Conservation (phyloP, 2,888 invertebrate species). For the Hydriomena furcata region DNA sequence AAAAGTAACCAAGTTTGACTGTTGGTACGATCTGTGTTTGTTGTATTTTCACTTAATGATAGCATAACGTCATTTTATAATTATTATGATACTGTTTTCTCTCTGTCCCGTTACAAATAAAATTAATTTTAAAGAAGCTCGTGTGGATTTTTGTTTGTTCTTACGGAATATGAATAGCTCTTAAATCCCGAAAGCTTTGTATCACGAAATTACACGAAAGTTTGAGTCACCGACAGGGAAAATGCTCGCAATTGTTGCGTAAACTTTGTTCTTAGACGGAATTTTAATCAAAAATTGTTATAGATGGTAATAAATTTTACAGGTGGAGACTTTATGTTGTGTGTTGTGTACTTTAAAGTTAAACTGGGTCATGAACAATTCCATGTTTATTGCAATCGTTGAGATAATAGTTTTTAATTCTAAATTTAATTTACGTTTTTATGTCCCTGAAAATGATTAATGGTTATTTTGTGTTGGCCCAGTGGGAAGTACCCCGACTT, state of each 20-base stretch:
- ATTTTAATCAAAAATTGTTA: slow-evolving; percentile 41
- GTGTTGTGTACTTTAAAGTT: slow-evolving; percentile 17
- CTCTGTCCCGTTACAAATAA: slow-evolving; percentile 30
- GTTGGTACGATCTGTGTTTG: too few relatives aligned
- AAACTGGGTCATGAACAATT: too few relatives aligned
- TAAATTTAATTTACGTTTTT: too few relatives aligned
- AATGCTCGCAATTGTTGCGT: slow-evolving; percentile 38
- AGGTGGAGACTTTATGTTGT: slow-evolving; percentile 28
- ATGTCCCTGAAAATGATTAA: too few relatives aligned
- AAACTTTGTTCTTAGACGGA: slow-evolving; percentile 36
- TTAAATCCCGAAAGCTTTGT: slow-evolving; percentile 34
- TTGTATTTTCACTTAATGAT: too few relatives aligned
- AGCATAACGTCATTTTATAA: not conserved
- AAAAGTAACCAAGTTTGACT: too few relatives aligned
- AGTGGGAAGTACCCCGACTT: too few relatives aligned
- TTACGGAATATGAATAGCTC: slow-evolving; percentile 18
- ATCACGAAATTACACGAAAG: slow-evolving; percentile 37
- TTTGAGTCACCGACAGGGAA: slow-evolving; percentile 37
- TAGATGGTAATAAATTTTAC: slow-evolving; percentile 36
- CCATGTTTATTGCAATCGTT: too few relatives aligned
- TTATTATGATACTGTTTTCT: not conserved
- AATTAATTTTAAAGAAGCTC: slow-evolving; percentile 19
- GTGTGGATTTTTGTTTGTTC: slow-evolving; percentile 9
- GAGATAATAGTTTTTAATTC: too few relatives aligned
- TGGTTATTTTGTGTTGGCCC: too few relatives aligned